Base-by-base conservation (phyloP, 2,797 vertebrate genomes). In the Peromyscus aztecus region DNA sequence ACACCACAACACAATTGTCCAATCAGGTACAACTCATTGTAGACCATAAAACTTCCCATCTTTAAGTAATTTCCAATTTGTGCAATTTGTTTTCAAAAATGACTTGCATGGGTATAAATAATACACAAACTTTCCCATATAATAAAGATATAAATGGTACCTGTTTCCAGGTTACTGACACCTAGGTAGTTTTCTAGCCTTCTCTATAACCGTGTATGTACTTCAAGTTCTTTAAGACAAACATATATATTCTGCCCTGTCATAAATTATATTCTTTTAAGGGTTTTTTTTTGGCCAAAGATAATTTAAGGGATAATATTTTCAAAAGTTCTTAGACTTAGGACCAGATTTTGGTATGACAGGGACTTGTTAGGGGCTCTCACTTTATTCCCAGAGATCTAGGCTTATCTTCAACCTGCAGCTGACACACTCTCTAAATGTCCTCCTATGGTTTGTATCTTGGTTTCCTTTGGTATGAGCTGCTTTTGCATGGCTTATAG, bases 51-150 rank as follows among this genome's bases (percentile, higher is more conserved):
- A 57, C 29, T 49, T 76, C 6, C 21, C 76, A 73, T n/a, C 37
- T 91, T 59, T 34, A 49, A 78, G 3, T 73, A 43, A 86, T 84
- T 92, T 94, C n/a, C 83, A 83, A 86, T 46, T 80, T 37, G n/a
- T 23, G n/a, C 24, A 83, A 10, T 55, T 92, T 85, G 55, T 61
- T 49, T 89, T 94, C 82, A 92, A 46, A 78, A 27, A 81, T 78
- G 67, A 52, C 49, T 90, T 94, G 31, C n/a, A 59, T 55, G 31
- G 4, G 0, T 78, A 52, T 67, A 86, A 91, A 91, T 87, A 29
- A 40, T 27, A 67, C 31, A 55, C 0, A 65, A 7, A 19, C 14
- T 75, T 85, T 81, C 90, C 37, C 69, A 52, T 37, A 37, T 80
- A 65, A 37, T 24, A 2, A 76, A 59, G 27, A 61, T 75, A 4